Percentiles rank a stretch among this genome's conserved stretches.
These are phyloP conservation scores for Otus scops DNA, from an alignment of 2,797 vertebrate genomes.

Conservation along the genomic window DNA sequence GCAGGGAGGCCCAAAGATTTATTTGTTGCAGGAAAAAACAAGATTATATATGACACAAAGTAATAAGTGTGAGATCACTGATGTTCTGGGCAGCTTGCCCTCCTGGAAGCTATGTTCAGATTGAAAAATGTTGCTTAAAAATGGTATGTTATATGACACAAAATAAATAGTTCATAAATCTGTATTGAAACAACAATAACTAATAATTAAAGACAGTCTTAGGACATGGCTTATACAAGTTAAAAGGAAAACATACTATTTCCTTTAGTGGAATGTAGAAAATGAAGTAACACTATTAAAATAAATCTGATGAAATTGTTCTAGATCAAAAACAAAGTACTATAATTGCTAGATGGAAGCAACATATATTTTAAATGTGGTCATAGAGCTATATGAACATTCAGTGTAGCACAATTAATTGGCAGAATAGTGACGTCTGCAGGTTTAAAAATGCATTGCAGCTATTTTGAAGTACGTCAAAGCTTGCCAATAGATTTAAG, in stretches of 20 bases:
- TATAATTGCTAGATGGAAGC: slow-evolving; percentile 46
- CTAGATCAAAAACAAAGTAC: slow-evolving; percentile 36
- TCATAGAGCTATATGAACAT: not conserved
- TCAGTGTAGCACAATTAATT: not conserved
- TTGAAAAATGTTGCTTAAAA: slow-evolving; percentile 56
- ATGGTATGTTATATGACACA: slow-evolving; percentile 52
- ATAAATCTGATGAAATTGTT: slow-evolving; percentile 32
- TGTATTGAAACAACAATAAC: slow-evolving; percentile 67
- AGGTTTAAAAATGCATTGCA: slow-evolving; percentile 48
- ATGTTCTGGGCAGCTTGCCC: slow-evolving; percentile 76
- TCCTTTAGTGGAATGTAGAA: slow-evolving; percentile 11
- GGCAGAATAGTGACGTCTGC: slow-evolving; percentile 64
- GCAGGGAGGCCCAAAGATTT: slow-evolving; percentile 79
- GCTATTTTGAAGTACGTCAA: accelerated
- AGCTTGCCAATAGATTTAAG: not conserved
- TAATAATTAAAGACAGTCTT: slow-evolving; percentile 71
- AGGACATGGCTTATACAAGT: slow-evolving; percentile 1
- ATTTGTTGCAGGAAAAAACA: slow-evolving; percentile 79
- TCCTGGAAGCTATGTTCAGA: slow-evolving; percentile 64
- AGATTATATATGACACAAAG: slow-evolving; percentile 82
- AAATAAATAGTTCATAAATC: slow-evolving; percentile 76
- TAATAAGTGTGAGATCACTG: slow-evolving; percentile 78
- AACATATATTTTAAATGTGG: not conserved
- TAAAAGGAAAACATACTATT: slow-evolving; percentile 44
- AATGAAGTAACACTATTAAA: slow-evolving; percentile 32